A percentile compares a stretch with the other conserved stretches of the same genome.
Evolutionary conservation across 2,797 vertebrate species (phyloP).

Genomic region (Platyrinchus mystaceus): DNA sequence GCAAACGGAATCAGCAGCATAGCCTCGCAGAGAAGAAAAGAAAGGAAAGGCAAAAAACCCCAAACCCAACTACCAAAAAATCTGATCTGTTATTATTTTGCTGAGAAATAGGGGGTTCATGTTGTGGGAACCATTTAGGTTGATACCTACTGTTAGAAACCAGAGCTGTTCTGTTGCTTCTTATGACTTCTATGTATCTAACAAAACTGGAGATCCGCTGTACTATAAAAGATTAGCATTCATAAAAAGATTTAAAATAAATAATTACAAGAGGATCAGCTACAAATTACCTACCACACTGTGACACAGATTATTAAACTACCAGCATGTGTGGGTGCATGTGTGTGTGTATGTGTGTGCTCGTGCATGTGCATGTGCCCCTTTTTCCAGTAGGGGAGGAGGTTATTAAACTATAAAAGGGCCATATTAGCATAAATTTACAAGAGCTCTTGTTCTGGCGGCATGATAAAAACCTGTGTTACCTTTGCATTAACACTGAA

Average conservation of each 20-base stretch:
- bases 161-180: conserved; percentile 18
- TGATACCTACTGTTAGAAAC: conserved; percentile 44
- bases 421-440: conserved; percentile 94
- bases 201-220: conserved; percentile 65
- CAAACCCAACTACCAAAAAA: neutral
- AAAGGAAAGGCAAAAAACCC: fast-evolving
- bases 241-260: conserved; percentile 88
- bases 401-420: conserved; percentile 87
- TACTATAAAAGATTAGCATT: conserved; percentile 79
- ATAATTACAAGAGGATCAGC: conserved; percentile 93
- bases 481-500: conserved; percentile 89
- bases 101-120: conserved; percentile 57
- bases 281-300: conserved; percentile 87
- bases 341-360: neutral
- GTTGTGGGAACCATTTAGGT: conserved; percentile 70
- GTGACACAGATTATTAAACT: conserved; percentile 88
- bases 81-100: neutral
- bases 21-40: neutral
- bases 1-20: conserved; percentile 30
- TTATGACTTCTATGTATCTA: conserved; percentile 4
- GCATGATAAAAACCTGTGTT: conserved; percentile 92
- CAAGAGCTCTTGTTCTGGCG: conserved; percentile 83
- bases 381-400: conserved; percentile 70
- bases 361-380: conserved; percentile 22
- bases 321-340: neutral